Evolutionary conservation across 2,888 invertebrate genomes (phyloP).

Genomic region (Andrena minutula): DNA sequence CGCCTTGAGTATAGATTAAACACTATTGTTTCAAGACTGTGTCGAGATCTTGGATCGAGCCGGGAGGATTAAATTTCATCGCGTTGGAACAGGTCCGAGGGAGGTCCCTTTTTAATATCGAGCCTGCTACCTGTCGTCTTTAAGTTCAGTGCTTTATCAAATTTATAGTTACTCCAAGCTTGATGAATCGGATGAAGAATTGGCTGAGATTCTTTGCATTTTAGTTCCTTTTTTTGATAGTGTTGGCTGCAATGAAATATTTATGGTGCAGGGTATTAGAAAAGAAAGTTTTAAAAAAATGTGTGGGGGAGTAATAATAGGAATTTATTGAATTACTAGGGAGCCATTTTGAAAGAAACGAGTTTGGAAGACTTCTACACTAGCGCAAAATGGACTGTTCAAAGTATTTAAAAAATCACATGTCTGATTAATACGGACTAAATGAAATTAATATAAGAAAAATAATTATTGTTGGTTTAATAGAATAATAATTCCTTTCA

Average conservation of each 20-base stretch:
- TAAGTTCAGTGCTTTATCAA: neutral
- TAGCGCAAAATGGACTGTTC: too few species aligned
- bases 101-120: conserved; percentile 2
- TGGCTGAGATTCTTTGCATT: neutral
- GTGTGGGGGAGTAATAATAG: too few species aligned
- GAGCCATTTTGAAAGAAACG: too few species aligned
- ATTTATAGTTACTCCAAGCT: neutral
- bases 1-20: conserved; percentile 24
- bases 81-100: neutral
- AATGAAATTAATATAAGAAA: too few species aligned
- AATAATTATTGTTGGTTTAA: too few species aligned
- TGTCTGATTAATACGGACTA: too few species aligned
- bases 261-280: too few species aligned
- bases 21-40: conserved; percentile 30
- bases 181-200: neutral
- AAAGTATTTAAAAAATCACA: too few species aligned
- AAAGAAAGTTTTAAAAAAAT: too few species aligned
- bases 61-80: conserved; percentile 33
- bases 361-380: too few species aligned
- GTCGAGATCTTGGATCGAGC: conserved; percentile 28
- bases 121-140: neutral
- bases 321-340: too few species aligned
- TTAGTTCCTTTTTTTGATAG: neutral
- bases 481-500: too few species aligned
- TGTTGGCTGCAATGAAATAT: neutral